These are phyloP conservation scores for Mormyrus hasselquistii DNA, from an alignment of 2,797 vertebrate species.

Conservation along the genomic window DNA sequence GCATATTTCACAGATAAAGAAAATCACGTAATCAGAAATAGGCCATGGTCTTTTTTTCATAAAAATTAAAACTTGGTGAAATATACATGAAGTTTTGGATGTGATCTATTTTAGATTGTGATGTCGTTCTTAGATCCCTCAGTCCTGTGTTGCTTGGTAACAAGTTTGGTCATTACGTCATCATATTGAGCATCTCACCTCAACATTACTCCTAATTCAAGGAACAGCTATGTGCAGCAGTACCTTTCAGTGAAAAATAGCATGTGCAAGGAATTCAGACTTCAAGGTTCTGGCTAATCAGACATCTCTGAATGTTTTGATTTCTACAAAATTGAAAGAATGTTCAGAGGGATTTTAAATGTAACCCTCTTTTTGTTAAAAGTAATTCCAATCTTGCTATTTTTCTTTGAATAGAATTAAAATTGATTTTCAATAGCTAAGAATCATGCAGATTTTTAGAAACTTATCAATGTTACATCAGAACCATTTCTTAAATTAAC, in stretches of 20 bases:
- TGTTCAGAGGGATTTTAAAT: constrained; percentile 2
- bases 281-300: neutral
- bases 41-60: neutral
- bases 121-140: constrained; percentile 39
- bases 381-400: constrained; percentile 17
- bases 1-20: neutral
- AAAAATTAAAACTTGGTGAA: neutral
- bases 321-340: neutral
- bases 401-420: constrained; percentile 14
- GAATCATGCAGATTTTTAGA: neutral
- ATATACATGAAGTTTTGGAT: neutral
- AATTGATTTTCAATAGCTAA: neutral
- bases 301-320: neutral
- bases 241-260: constrained; percentile 31
- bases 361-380: neutral
- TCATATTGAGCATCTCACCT: constrained; percentile 12
- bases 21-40: neutral
- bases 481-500: constrained; percentile 18
- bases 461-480: constrained; percentile 11
- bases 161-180: constrained; percentile 26
- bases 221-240: neutral
- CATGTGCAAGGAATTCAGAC: neutral
- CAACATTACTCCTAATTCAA: neutral
- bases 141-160: constrained; percentile 33
- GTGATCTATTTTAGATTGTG: neutral